Percentiles rank a stretch among this genome's conserved stretches.
Conservation (phyloP, 2,888 invertebrate species). For the Vannuccia rotundouncinata region DNA sequence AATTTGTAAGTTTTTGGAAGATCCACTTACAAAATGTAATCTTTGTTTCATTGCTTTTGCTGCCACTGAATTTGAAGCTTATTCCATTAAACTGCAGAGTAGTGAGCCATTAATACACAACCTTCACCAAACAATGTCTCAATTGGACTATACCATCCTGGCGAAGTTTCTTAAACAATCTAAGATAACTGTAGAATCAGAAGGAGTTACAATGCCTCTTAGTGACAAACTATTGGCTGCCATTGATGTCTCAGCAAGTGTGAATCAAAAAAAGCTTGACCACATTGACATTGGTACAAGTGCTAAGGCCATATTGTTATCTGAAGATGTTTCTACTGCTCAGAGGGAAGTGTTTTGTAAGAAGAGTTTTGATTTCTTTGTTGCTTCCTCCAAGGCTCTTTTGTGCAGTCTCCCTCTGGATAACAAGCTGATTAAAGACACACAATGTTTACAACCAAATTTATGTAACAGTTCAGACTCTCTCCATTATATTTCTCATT, state of each 20-base stretch:
- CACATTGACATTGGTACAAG: not conserved
- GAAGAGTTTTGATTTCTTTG: not conserved
- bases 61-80: constrained; percentile 13
- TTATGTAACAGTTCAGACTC: not conserved
- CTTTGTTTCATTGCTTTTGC: constrained; percentile 13
- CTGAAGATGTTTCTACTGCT: constrained; percentile 2
- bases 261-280: constrained; percentile 40
- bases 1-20: constrained; percentile 3
- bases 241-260: constrained; percentile 1
- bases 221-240: not conserved
- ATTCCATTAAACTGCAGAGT: constrained; percentile 2
- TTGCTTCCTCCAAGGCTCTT: not conserved
- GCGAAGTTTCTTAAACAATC: not conserved
- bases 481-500: constrained; percentile 25
- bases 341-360: not conserved
- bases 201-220: not conserved
- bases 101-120: constrained; percentile 5
- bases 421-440: not conserved
- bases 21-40: not conserved
- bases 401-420: not conserved
- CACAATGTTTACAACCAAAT: not conserved
- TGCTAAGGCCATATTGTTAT: constrained; percentile 12
- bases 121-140: not conserved
- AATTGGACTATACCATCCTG: not conserved
- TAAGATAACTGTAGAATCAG: constrained; percentile 6